Conservation (phyloP, 2,888 invertebrate species). For the Drosophila macrothrix region DNA sequence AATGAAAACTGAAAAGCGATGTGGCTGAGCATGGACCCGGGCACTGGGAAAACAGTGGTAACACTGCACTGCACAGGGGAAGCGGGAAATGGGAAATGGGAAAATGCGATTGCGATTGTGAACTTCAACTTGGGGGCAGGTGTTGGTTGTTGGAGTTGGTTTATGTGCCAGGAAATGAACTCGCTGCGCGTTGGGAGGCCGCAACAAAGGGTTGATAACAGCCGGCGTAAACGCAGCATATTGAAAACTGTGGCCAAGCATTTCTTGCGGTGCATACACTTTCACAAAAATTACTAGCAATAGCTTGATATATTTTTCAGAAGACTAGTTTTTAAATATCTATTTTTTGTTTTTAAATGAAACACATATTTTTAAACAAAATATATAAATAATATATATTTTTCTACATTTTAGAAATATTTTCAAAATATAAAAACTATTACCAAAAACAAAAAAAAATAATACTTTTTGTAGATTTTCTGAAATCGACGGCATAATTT, state of each 20-base stretch:
- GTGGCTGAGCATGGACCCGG: constrained; percentile 19
- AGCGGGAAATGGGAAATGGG: neutral
- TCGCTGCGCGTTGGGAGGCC: constrained; percentile 27
- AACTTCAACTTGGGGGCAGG: constrained; percentile 32
- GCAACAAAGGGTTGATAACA: constrained; percentile 52
- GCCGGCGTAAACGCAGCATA: constrained; percentile 17
- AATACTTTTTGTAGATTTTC: neutral
- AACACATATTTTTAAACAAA: neutral
- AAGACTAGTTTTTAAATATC: neutral
- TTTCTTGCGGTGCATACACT: constrained; percentile 28
- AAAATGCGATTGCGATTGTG: constrained; percentile 9
- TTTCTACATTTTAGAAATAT: neutral
- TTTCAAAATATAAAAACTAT: neutral
- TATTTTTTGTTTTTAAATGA: neutral
- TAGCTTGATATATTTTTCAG: neutral
- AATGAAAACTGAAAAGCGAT: constrained; percentile 65
- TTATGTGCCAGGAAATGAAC: constrained; percentile 47
- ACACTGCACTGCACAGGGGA: neutral
- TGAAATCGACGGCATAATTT: neutral
- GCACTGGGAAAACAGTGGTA: constrained; percentile 1
- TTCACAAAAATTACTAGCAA: neutral
- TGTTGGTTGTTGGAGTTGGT: constrained; percentile 18
- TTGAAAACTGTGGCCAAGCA: neutral
- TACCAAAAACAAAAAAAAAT: neutral
- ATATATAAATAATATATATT: neutral